Percentiles rank a stretch among this genome's conserved stretches.
phyloP scores from a whole-genome alignment of 1,140 invertebrate genomes.

The Drosophila sp. region DNA sequence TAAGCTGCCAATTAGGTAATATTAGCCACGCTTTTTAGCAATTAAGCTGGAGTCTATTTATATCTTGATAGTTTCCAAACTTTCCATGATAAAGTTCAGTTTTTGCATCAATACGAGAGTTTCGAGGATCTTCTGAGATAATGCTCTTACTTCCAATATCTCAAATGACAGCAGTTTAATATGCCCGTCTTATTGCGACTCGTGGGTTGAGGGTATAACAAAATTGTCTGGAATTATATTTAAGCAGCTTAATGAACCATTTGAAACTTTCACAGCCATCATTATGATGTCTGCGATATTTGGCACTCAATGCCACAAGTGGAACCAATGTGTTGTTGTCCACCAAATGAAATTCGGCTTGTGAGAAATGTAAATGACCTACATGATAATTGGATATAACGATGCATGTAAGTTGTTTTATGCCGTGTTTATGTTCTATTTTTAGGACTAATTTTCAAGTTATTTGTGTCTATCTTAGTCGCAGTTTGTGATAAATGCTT shows the following conservation, averaged over 20 bases:
- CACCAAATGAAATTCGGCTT: conserved; percentile 11
- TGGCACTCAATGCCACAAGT: conserved; percentile 74
- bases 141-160: conserved; percentile 14
- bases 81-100: no score
- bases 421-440: background rate
- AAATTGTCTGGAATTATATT: conserved; percentile 58
- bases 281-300: conserved; percentile 78
- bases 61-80: no score
- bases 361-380: conserved; percentile 26
- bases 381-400: conserved; percentile 15
- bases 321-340: conserved; percentile 68
- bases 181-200: conserved; percentile 9
- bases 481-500: background rate
- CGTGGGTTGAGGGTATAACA: conserved; percentile 18
- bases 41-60: no score
- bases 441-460: background rate
- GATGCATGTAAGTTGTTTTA: background rate
- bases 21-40: no score
- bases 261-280: conserved; percentile 80
- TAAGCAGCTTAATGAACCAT: conserved; percentile 81
- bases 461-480: background rate
- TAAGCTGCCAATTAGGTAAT: no score
- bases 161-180: conserved; percentile 17
- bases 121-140: background rate
- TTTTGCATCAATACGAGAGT: background rate